A percentile compares a stretch with the other conserved stretches of the same genome.
Evolutionary conservation across 2,113 vertebrate genomes (phyloP).

Genomic region (Spheniscus mendiculus): DNA sequence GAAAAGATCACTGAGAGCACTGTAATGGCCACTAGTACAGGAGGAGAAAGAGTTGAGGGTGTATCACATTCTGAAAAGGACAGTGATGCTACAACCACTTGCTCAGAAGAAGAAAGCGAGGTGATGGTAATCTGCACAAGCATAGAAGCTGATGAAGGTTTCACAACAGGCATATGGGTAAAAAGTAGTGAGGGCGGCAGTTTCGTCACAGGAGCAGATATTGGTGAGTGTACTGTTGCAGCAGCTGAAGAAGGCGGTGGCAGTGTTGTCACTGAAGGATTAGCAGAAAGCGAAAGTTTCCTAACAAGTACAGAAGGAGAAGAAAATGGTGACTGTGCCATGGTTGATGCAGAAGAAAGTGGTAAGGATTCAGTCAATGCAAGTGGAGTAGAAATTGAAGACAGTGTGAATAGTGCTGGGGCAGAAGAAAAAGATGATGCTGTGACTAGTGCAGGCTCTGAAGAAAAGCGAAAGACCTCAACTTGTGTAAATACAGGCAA

Average conservation of each 20-base stretch:
- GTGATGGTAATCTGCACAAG: slow-evolving; percentile 63
- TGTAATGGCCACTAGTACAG: slow-evolving; percentile 67
- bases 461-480: slow-evolving; percentile 67
- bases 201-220: background rate
- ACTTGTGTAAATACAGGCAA: slow-evolving; percentile 4
- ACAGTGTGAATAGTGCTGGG: slow-evolving; percentile 50
- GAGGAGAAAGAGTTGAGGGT: slow-evolving; percentile 3
- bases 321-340: slow-evolving; percentile 56
- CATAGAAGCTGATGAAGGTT: slow-evolving; percentile 79
- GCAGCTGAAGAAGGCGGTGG: slow-evolving; percentile 72
- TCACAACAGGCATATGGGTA: background rate
- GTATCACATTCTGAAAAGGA: background rate
- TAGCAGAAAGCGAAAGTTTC: slow-evolving; percentile 72
- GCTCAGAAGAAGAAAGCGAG: slow-evolving; percentile 34
- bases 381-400: background rate
- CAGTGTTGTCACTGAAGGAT: slow-evolving; percentile 71
- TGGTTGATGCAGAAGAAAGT: slow-evolving; percentile 53
- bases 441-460: slow-evolving; percentile 80
- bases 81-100: slow-evolving; percentile 68
- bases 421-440: slow-evolving; percentile 82
- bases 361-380: background rate
- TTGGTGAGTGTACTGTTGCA: slow-evolving; percentile 66
- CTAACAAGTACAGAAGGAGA: slow-evolving; percentile 76
- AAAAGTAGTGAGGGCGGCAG: background rate
- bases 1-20: slow-evolving; percentile 23